Base-by-base conservation (phyloP, 2,797 vertebrate genomes). In the Linurgus olivaceus region DNA sequence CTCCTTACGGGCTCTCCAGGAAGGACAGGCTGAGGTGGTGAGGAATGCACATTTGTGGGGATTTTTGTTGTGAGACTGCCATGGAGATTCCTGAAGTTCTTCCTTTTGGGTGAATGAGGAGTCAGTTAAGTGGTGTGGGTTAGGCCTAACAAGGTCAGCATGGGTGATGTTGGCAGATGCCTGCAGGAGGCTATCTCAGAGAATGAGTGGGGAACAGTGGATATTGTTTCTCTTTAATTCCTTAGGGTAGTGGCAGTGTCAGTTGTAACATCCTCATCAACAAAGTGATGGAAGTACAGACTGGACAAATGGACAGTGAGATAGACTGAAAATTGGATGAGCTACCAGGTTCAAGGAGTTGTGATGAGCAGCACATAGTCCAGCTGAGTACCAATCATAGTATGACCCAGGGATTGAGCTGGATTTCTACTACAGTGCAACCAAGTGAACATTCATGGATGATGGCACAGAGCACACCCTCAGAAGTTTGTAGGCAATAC, bases 381-480 rank as follows among this genome's bases (percentile, higher is more conserved):
- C 63, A 59, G n/a, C 17, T 86, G 77, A 38, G 42, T 21, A n/a
- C 18, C n/a, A 20, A 1, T 66, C 42, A 19, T 26, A 26, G 10
- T 15, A 11, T 42, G 42, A 62, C 19, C 21, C 28, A 25, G 59
- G 18, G 17, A 3, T 29, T 0, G 0, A 13, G 50, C 35, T 45
- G 76, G 16, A 8, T 84, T 83, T 70, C 28, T 42, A 23, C 35
- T 59, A 10, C 1, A 2, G 38, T 13, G 17, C 0, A 0, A 5
- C 33, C 38, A 47, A 45, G 35, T 45, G 40, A 61, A 38, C 33
- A 10, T 7, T 17, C 13, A 6, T n/a, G 28, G 17, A 1, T 73
- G 58, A 40, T 33, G 58, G 70, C 61, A 45, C 15, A n/a, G 28
- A 85, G 29, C 5, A 2, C 23, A 24, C 13, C 11, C 25, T 63